phyloP scores from a whole-genome alignment of 2,113 vertebrate species.

The Tyrannus savana region DNA sequence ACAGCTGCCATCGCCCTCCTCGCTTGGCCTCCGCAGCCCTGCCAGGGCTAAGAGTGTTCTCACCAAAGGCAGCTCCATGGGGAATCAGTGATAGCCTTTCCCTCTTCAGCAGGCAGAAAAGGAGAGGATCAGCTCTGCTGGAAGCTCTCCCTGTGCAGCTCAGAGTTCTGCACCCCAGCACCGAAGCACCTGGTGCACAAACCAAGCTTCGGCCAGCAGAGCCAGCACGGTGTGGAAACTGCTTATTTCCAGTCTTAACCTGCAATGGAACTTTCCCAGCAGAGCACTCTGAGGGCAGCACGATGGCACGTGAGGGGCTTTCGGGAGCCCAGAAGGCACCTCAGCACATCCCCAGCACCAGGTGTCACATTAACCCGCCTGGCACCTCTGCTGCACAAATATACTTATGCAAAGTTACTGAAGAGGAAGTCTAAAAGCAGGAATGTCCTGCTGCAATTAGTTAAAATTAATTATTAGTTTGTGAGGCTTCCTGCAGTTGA shows the following conservation, averaged over 20 bases:
- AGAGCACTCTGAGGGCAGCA: not conserved
- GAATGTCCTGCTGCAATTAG: not conserved
- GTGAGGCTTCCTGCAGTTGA: not conserved
- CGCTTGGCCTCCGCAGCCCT: not conserved
- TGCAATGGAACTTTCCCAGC: not conserved
- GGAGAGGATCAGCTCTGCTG: not conserved
- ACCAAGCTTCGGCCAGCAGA: not conserved
- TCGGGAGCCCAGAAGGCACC: not conserved
- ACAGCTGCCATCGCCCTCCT: fast-evolving
- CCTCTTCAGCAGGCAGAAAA: not conserved
- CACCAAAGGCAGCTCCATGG: not conserved
- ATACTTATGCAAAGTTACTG: not conserved
- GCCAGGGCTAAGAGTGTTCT: not conserved
- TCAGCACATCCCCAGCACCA: not conserved
- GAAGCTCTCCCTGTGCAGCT: not conserved
- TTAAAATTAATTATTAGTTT: not conserved
- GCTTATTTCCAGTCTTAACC: not conserved
- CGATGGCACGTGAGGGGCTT: not conserved
- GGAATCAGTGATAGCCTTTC: not conserved
- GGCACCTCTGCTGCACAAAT: not conserved
- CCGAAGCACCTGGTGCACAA: not conserved
- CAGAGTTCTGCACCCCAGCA: not conserved
- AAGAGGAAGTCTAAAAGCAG: slow-evolving; percentile 19
- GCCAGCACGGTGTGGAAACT: not conserved
- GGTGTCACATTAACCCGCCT: not conserved